phyloP scores from a whole-genome alignment of 2,113 vertebrate species.

The Erythrolamprus reginae region DNA sequence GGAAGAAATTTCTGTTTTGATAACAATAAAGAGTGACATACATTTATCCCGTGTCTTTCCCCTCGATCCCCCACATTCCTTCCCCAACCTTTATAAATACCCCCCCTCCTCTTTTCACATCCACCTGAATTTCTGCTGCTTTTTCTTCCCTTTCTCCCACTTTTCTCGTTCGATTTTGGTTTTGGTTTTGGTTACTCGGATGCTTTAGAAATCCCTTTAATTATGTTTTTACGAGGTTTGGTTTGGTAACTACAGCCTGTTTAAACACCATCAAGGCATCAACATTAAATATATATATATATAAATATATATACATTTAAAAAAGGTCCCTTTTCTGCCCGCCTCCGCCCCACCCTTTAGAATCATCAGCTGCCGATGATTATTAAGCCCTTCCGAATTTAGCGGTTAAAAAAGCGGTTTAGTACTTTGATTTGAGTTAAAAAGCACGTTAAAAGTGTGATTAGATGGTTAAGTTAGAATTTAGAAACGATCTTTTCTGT shows the following conservation, averaged over 20 bases:
- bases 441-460: slow-evolving; percentile 64
- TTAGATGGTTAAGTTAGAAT: slow-evolving; percentile 79
- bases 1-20: background rate
- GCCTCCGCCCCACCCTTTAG: slow-evolving; percentile 27
- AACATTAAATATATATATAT: slow-evolving; percentile 18
- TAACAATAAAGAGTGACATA: background rate
- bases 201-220: slow-evolving; percentile 79
- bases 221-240: slow-evolving; percentile 51
- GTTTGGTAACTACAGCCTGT: slow-evolving; percentile 45
- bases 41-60: background rate
- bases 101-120: slow-evolving; percentile 10
- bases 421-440: slow-evolving; percentile 62
- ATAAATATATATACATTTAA: slow-evolving; percentile 23
- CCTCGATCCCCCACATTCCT: slow-evolving; percentile 64
- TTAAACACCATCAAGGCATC: slow-evolving; percentile 63
- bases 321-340: slow-evolving; percentile 29
- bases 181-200: slow-evolving; percentile 4
- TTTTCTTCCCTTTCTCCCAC: background rate
- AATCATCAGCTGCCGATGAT: slow-evolving; percentile 31
- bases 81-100: slow-evolving; percentile 40
- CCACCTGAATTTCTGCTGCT: slow-evolving; percentile 35
- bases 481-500: slow-evolving; percentile 48
- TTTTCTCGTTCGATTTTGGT: background rate
- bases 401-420: slow-evolving; percentile 38
- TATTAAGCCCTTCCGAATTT: slow-evolving; percentile 50